Base-by-base conservation (phyloP, 2,797 vertebrate genomes). In the Hozukius guyotensis region DNA sequence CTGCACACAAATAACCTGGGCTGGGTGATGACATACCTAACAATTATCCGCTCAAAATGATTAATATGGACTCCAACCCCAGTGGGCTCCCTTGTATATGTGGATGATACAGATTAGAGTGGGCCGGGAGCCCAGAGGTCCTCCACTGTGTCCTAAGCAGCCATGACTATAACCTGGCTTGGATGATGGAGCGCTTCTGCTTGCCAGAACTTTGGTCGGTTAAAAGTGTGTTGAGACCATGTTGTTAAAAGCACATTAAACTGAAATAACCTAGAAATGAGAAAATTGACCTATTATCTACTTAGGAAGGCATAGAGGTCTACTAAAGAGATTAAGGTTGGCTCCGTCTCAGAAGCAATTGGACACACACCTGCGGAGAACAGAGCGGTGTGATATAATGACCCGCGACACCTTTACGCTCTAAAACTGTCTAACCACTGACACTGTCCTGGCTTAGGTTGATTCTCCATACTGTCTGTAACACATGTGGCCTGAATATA, bases 1-100 rank as follows among this genome's bases (percentile, higher is more conserved):
- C 52, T 84, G 71, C 87, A 88, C 89, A 92, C 91, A 92, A 89
- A 91, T 89, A 92, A 93, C 82, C 82, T 81, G 87, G 91, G 83
- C 75, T 89, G 80, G 89, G 78, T 89, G 89, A 84, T 86, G 87
- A 92, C 89, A 93, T 90, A 92, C 86, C 86, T 53, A 76, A 89
- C 90, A 93, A 94, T 94, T 93, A 94, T 94, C 90, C 83, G 78
- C 90, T 94, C 93, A 92, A 85, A 76, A 90, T 95, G 93, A 95
- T 94, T 92, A 84, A 94, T 93, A 89, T 85, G 67, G 90, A 94
- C 90, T 88, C 84, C 75, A 82, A 71, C 82, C 83, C 80, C 83
- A 82, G 87, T 87, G 90, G 88, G 83, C 83, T 87, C 77, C 55
- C 86, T 86, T 80, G 75, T 88, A 80, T 72, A 75, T 82, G 85